Percentiles rank a stretch among this genome's conserved stretches.
Conservation (phyloP, 1,140 invertebrate species). For the Drosophila seguyi region DNA sequence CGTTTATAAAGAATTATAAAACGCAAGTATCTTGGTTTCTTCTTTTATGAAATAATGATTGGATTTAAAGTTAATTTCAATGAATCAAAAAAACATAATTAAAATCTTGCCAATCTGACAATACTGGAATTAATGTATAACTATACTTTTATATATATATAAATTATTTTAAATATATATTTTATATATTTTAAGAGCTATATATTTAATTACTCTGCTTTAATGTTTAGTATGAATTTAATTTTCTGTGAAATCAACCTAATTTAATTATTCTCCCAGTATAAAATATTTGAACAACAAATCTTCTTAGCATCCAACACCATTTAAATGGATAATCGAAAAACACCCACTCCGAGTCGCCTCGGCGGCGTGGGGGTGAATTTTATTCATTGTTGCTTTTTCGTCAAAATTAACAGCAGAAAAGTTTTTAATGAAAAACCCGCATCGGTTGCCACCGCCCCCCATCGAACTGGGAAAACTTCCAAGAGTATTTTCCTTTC, state of each 20-base stretch:
- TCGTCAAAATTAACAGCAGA: conserved; percentile 72
- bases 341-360: conserved; percentile 35
- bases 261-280: not conserved
- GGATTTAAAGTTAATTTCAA: not conserved
- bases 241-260: not conserved
- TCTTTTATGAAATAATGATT: not conserved
- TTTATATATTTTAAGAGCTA: not conserved
- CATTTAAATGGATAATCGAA: conserved; percentile 60
- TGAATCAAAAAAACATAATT: not conserved
- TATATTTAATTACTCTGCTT: not conserved
- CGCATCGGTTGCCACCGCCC: conserved; percentile 49
- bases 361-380: conserved; percentile 13
- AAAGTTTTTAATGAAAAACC: conserved; percentile 82
- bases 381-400: conserved; percentile 65
- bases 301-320: not conserved
- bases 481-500: conserved; percentile 47
- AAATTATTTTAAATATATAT: not conserved
- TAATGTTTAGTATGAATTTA: not conserved
- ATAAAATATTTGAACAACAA: conserved; percentile 1
- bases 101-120: not conserved
- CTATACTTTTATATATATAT: not conserved
- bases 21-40: too few species aligned
- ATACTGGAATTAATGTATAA: not conserved
- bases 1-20: not conserved
- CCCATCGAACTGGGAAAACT: conserved; percentile 36